phyloP scores from a whole-genome alignment of 2,113 vertebrate genomes.

The Odocoileus hemionus region DNA sequence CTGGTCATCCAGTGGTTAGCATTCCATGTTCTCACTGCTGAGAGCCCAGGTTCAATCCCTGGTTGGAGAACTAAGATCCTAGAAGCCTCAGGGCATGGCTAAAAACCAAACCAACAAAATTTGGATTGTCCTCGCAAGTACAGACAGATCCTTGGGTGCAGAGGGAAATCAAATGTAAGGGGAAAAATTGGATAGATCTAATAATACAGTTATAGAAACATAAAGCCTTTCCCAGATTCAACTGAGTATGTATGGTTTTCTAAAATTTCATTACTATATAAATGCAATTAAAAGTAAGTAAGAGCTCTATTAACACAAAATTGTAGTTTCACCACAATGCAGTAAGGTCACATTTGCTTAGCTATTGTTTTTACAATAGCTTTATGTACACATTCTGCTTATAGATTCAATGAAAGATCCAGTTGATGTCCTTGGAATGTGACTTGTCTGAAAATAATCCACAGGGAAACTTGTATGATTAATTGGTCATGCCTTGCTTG shows the following conservation, averaged over 20 bases:
- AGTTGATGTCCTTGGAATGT: conserved; percentile 12
- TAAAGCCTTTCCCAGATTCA: neutral
- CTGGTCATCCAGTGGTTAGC: neutral
- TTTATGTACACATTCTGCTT: neutral
- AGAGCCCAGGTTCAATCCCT: neutral
- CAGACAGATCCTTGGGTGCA: neutral
- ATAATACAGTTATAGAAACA: neutral
- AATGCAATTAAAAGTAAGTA: neutral
- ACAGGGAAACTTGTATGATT: neutral
- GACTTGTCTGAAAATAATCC: neutral
- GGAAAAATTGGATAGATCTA: neutral
- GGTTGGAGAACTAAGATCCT: neutral
- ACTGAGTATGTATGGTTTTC: neutral
- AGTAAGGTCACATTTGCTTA: neutral
- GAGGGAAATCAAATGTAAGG: neutral
- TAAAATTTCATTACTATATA: neutral
- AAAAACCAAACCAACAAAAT: neutral
- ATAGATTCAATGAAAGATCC: neutral
- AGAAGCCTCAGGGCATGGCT: neutral
- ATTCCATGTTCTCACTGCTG: neutral
- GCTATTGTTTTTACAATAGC: neutral
- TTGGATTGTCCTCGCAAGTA: neutral
- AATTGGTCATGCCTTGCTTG: neutral
- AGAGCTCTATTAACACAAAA: neutral
- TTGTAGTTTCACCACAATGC: neutral